Evolutionary conservation across 2,797 vertebrate species (phyloP).

Genomic region (Danionella dracula): DNA sequence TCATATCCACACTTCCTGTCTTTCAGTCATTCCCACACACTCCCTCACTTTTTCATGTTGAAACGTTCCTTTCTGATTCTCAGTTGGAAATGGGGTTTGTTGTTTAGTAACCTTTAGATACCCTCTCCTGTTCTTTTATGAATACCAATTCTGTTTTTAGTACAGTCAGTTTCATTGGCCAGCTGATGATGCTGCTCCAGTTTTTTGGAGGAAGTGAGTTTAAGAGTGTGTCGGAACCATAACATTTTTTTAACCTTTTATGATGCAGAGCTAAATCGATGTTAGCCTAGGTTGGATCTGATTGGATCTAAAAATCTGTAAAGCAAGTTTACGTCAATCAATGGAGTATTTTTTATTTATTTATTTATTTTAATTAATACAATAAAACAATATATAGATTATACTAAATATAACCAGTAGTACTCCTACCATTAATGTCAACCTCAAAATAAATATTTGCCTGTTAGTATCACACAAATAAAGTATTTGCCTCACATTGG

Average conservation of each 20-base stretch:
- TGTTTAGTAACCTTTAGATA: constrained; percentile 33
- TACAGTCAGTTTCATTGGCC: constrained; percentile 14
- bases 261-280: background rate
- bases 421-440: no score
- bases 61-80: constrained; percentile 28
- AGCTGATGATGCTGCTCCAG: background rate
- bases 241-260: constrained; percentile 9
- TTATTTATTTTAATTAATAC: no score
- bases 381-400: no score
- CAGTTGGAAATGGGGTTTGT: constrained; percentile 28
- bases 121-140: constrained; percentile 25
- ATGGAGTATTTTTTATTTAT: no score
- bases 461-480: no score
- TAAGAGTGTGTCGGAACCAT: background rate
- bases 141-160: constrained; percentile 2
- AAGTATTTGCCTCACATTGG: no score
- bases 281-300: background rate
- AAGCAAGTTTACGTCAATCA: no score
- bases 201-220: constrained; percentile 1
- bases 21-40: background rate
- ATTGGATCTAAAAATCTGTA: background rate
- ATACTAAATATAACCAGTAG: no score
- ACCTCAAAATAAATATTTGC: no score
- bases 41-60: constrained; percentile 8
- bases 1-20: background rate